These are phyloP conservation scores for Neofelis nebulosa DNA, from an alignment of 2,113 vertebrate genomes.

Conservation along the genomic window DNA sequence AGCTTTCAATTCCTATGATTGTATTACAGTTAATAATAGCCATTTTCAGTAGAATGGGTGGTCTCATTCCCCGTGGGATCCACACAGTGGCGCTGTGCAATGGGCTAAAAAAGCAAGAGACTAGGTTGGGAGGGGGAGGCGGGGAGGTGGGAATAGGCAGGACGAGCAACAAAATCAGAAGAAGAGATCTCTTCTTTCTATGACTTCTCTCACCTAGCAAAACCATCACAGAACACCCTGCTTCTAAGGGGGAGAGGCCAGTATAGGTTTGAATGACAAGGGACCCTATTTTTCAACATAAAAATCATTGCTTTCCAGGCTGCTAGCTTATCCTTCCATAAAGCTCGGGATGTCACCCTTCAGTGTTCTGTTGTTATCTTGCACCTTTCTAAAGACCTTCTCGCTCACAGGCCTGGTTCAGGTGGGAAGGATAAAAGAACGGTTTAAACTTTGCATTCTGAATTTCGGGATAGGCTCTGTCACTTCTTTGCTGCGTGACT, in stretches of 20 bases:
- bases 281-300: not conserved
- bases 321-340: not conserved
- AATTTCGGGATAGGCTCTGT: not conserved
- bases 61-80: not conserved
- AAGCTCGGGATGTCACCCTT: not conserved
- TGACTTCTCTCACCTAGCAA: not conserved
- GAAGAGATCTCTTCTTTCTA: not conserved
- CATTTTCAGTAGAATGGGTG: not conserved
- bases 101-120: not conserved
- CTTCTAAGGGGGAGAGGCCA: not conserved
- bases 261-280: not conserved
- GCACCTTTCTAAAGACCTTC: not conserved
- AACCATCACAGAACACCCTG: not conserved
- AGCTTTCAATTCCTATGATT: conserved; percentile 41
- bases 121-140: too few relatives aligned
- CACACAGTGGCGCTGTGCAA: conserved; percentile 78
- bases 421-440: not conserved
- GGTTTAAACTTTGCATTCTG: not conserved
- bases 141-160: not conserved
- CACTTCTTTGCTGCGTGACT: not conserved
- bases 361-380: not conserved
- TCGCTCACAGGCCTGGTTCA: not conserved
- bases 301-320: not conserved
- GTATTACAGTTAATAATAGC: not conserved
- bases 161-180: not conserved